A percentile compares a stretch with the other conserved stretches of the same genome.
Evolutionary conservation across 2,113 vertebrate species (phyloP).

Genomic region (Theristicus caerulescens): DNA sequence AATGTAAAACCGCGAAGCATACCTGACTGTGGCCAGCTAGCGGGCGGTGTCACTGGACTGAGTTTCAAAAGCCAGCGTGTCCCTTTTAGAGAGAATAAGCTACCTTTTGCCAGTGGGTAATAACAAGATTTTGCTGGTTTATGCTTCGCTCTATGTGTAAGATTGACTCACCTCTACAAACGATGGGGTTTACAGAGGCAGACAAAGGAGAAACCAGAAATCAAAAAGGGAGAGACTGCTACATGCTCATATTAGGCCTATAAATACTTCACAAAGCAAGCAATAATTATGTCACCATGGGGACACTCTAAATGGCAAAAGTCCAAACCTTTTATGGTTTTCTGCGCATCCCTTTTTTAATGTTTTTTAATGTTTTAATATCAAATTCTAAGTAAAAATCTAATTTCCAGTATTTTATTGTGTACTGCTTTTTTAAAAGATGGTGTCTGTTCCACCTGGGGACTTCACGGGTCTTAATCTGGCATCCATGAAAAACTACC

Average conservation of each 20-base stretch:
- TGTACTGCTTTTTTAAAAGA: neutral
- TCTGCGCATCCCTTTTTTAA: neutral
- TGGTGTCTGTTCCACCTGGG: neutral
- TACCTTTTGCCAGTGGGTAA: neutral
- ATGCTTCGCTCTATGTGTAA: neutral
- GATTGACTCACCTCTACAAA: neutral
- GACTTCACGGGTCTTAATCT: neutral
- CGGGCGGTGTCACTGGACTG: neutral
- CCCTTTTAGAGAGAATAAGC: neutral
- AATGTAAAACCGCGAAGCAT: neutral
- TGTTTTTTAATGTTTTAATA: neutral
- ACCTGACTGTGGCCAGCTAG: neutral
- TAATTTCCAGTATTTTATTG: neutral
- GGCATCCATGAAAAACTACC: neutral
- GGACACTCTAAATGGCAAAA: neutral
- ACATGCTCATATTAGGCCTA: neutral
- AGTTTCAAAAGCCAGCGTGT: neutral
- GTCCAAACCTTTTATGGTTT: neutral
- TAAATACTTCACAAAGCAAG: neutral
- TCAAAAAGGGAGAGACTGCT: neutral
- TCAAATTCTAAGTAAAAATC: neutral
- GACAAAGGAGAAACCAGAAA: conserved; percentile 12
- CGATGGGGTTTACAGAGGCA: neutral
- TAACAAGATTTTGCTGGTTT: neutral
- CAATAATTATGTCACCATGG: neutral